Evolutionary conservation across 2,113 vertebrate species (phyloP).

Genomic region (Prunella fulvescens): DNA sequence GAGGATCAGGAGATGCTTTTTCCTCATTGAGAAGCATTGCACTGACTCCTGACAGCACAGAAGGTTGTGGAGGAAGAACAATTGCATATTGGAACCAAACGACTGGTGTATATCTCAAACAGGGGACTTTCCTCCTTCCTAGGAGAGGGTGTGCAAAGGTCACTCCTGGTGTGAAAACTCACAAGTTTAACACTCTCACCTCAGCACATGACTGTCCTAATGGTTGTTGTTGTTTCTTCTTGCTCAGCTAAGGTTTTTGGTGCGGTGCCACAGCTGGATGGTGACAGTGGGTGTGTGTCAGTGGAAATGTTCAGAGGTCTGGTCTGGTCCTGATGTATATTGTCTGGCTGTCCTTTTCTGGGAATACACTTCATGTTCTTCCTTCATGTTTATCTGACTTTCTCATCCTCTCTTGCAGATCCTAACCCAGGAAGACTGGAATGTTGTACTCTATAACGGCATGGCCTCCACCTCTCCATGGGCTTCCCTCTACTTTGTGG

Average conservation of each 20-base stretch:
- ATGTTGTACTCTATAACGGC: constrained; percentile 92
- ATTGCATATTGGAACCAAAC: rapidly evolving
- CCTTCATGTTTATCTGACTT: background rate
- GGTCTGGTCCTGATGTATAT: background rate
- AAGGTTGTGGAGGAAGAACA: background rate
- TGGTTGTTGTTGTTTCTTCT: background rate
- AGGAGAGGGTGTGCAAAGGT: background rate
- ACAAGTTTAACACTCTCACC: background rate
- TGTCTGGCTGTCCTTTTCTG: background rate
- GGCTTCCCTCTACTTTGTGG: constrained; percentile 95
- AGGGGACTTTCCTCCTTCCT: background rate
- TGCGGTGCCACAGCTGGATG: background rate
- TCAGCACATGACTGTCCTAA: background rate
- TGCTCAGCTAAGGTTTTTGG: background rate
- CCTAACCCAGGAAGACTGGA: constrained; percentile 97
- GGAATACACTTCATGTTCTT: background rate
- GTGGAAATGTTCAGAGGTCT: background rate
- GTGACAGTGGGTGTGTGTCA: background rate
- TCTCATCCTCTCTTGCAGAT: constrained; percentile 74
- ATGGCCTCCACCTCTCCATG: constrained; percentile 92
- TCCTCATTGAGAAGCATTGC: background rate
- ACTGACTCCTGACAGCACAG: background rate
- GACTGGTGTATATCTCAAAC: background rate
- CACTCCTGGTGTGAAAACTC: background rate
- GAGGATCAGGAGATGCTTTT: background rate